Evolutionary conservation across 92 coral and sea anemone species (phyloP), one percentile per base, ranked within the genome.

Genomic region (Zoanthus gigantus): DNA sequence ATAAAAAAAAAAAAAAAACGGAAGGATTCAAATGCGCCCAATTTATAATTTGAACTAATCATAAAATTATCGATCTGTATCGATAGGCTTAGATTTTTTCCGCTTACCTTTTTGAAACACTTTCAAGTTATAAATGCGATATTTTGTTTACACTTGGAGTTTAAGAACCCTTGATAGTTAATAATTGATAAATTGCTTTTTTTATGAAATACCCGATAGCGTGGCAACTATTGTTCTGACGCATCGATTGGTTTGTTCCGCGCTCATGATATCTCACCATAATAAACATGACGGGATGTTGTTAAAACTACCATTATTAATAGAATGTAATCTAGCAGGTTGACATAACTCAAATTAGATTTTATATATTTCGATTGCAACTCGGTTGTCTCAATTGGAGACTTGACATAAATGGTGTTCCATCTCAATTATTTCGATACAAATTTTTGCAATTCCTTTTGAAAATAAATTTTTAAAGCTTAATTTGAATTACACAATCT

Each of bases 151-250:
- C 47, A 81, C 32, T 81, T 81, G 61, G 85, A 66, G 58, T 66
- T 81, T 81, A 81, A 60, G 85, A 81, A 46, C 63, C 85, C 85
- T 81, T 66, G 84, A 81, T 66, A 23, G 74, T 81, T 63, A 81
- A 81, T 66, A 47, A 81, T 81, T 81, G 2, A 81, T 81, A 46
- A 31, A 15, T 42, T 81, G 85, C 71, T 54, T 48, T 79, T 23
- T 37, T 81, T 81, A 61, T 81, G 85, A 50, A 81, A 30, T 67
- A 11, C 47, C 74, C 45, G 28, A 69, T 28, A 81, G 85, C 85
- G 85, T 81, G 85, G 85, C 85, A 81, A 46, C 74, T 81, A 81
- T 81, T 81, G 85, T 81, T 81, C 75, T 7, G 66, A 66, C 75
- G 85, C 85, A 66, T 81, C 85, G 13, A 66, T 5, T 16, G 34